Base-by-base conservation (phyloP, 1,140 invertebrate genomes). In the Scaptomyza pallida region DNA sequence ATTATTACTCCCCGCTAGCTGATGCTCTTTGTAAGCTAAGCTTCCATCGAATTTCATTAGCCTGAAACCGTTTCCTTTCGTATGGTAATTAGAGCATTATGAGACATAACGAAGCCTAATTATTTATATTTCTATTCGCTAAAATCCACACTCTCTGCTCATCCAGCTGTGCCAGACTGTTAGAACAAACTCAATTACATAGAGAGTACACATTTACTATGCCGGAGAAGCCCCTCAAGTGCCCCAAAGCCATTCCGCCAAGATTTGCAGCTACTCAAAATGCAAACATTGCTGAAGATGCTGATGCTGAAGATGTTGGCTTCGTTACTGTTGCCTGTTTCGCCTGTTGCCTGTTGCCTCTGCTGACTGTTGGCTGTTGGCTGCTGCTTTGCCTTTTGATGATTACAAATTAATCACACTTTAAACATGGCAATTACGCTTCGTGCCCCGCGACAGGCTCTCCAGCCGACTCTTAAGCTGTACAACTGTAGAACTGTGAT, bases 321-420 rank as follows among this genome's bases (percentile, higher is more conserved):
- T 33, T 45, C 35, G 52, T 50, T 50, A 16, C 30, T 17, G 33
- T 43, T 48, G 40, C 37, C 19, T 48, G 57, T 15, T 21, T 21
- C 23, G 57, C 30, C 26, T 13, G 37, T 56, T 56, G 54, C 40
- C 54, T 5, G 12, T 37, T 37, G 50, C 15, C 64, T 8, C 21
- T n/a, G 37, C 26, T n/a, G 15, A 2, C 40, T 40, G 40, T 19
- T 61, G 57, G 10, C 48, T 69, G 57, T 69, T 69, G 55, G 52
- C 59, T 55, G 59, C 60, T 75, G 59, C 65, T 80, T 80, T 85
- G 80, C 81, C 81, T 86, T 80, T 81, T 85, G 81, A 88, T 88
- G 83, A 88, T 88, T 89, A 89, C 83, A 88, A 88, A 88, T 88
- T 88, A 88, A 88, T 88, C 83, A 88, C 83, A 88, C 83, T 88